Base-by-base conservation (phyloP, 2,888 invertebrate genomes). In the Bellardia pandia region DNA sequence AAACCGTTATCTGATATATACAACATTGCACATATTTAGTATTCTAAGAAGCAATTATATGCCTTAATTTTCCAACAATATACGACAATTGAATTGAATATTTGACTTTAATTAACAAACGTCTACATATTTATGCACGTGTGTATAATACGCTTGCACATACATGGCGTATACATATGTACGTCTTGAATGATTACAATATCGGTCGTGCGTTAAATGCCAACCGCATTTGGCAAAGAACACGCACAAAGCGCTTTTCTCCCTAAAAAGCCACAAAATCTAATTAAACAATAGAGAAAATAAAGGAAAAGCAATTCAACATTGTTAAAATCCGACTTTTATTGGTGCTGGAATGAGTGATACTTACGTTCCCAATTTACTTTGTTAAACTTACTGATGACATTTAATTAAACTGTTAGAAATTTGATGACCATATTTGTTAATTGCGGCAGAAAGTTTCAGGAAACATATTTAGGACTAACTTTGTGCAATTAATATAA, bases 201-300 rank as follows among this genome's bases (percentile, higher is more conserved):
- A 42, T 72, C 14, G n/a, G 37, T 74, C 74, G 58, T 66, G 74
- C 74, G 37, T 58, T 58, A 68, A 81, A 58, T 48, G 16, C 53
- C 51, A 62, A 72, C 62, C 62, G 13, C 62, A 72, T 40, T 58
- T 9, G n/a, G 3, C 5, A 66, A 23, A 16, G 13, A n/a, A 53
- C 13, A 53, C 30, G 7, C 64, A 14, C n/a, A 37, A 40, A 40
- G 64, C 6, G 11, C 14, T 56, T 40, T 37, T n/a, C 40, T 45
- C 2, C 11, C 6, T 42, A 23, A 13, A 23, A 45, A 66, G 45
- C 42, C 23, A 23, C 42, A 66, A 42, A 64, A 23, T 66, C 13
- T 66, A 66, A 45, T 66, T 66, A 66, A 23, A 45, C 42, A 45
- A 66, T 11, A 14, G 5, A 42, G 2, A n/a, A 42, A 66, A 23